These are phyloP conservation scores for Anthoptus insignis DNA, from an alignment of 2,888 invertebrate genomes.

Conservation along the genomic window DNA sequence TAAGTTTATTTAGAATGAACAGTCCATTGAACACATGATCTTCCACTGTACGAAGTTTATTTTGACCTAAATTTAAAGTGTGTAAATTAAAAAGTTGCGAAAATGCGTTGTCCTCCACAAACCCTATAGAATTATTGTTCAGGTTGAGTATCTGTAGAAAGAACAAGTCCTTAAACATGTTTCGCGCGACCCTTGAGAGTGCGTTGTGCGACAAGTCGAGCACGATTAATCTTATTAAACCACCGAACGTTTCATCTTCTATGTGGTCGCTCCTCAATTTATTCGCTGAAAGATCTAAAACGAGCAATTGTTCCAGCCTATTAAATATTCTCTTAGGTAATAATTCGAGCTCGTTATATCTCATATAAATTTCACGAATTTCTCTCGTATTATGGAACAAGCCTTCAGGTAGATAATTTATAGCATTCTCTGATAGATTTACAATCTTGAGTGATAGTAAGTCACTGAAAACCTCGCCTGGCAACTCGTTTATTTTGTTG, in stretches of 20 bases:
- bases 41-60: constrained; percentile 93
- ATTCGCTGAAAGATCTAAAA: constrained; percentile 95
- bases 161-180: constrained; percentile 95
- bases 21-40: constrained; percentile 94
- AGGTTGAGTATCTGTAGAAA: constrained; percentile 95
- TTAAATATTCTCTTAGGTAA: constrained; percentile 95
- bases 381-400: constrained; percentile 94
- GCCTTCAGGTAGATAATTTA: constrained; percentile 93
- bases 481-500: constrained; percentile 93
- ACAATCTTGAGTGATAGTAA: constrained; percentile 93
- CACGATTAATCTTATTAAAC: constrained; percentile 94
- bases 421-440: constrained; percentile 95
- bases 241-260: constrained; percentile 95
- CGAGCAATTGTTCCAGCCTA: constrained; percentile 94
- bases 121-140: constrained; percentile 94
- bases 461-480: constrained; percentile 92
- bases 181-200: constrained; percentile 92
- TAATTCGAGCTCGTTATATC: constrained; percentile 95
- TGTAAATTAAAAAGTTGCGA: constrained; percentile 95
- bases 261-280: constrained; percentile 95
- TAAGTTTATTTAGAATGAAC: constrained; percentile 94
- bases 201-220: constrained; percentile 95
- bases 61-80: constrained; percentile 95
- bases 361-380: constrained; percentile 94
- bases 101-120: constrained; percentile 95